A percentile compares a stretch with the other conserved stretches of the same genome.
These are phyloP conservation scores for Drosophila melanica DNA, from an alignment of 1,140 invertebrate genomes.

Conservation along the genomic window DNA sequence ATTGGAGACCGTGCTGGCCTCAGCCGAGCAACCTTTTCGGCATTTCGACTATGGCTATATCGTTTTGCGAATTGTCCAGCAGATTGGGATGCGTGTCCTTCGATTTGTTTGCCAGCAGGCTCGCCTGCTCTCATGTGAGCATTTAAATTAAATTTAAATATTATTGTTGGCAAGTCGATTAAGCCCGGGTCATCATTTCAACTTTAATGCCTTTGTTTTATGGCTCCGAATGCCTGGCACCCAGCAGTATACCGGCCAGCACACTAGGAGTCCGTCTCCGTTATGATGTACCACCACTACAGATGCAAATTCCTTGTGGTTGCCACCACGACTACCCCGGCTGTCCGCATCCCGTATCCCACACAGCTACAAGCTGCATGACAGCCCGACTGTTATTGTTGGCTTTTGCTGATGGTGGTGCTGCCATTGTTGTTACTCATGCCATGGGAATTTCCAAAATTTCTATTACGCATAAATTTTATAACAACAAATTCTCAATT, in stretches of 20 bases:
- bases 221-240: slow-evolving; percentile 48
- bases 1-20: not conserved
- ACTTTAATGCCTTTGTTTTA: slow-evolving; percentile 79
- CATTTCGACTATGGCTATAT: slow-evolving; percentile 44
- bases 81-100: slow-evolving; percentile 64
- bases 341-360: not conserved
- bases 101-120: slow-evolving; percentile 68
- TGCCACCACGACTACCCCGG: not conserved
- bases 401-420: slow-evolving; percentile 15
- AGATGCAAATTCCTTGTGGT: slow-evolving; percentile 51
- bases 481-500: slow-evolving; percentile 75
- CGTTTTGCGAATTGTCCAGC: slow-evolving; percentile 71
- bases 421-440: slow-evolving; percentile 58
- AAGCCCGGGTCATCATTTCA: slow-evolving; percentile 74
- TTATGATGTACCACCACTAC: slow-evolving; percentile 60
- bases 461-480: slow-evolving; percentile 63
- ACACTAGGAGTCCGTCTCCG: slow-evolving; percentile 27
- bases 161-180: slow-evolving; percentile 82
- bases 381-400: slow-evolving; percentile 45
- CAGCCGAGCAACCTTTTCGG: slow-evolving; percentile 42
- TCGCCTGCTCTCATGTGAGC: slow-evolving; percentile 73
- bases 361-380: not conserved
- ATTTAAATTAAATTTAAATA: slow-evolving; percentile 84
- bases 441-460: slow-evolving; percentile 66
- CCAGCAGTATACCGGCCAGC: not conserved